Conservation (phyloP, 23 tunicate species). For the Phallusia fumigata region DNA sequence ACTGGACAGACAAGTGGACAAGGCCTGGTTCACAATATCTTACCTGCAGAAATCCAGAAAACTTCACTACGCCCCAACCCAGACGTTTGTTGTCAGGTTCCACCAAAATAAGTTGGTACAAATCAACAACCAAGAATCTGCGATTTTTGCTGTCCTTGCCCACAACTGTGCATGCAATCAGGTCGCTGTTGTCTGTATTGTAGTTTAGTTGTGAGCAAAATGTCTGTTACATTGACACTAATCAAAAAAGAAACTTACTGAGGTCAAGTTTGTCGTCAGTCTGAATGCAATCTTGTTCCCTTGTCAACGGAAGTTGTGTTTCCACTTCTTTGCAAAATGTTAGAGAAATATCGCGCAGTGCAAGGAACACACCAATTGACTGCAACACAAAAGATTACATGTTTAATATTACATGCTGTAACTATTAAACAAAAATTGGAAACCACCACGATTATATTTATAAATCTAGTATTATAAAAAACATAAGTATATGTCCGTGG, state of each 20-base stretch:
- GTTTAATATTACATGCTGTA: too few relatives aligned
- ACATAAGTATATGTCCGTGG: too few relatives aligned
- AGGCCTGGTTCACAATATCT: too few relatives aligned
- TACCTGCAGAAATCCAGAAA: conserved; percentile 91
- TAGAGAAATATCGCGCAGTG: conserved; percentile 73
- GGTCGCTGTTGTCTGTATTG: conserved; percentile 91
- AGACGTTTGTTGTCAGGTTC: conserved; percentile 92
- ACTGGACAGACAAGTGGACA: background rate
- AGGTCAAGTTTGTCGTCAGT: conserved; percentile 83
- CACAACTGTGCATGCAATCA: conserved; percentile 93
- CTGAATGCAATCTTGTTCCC: conserved; percentile 84
- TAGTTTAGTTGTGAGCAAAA: background rate
- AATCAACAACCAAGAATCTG: conserved; percentile 92
- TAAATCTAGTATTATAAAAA: too few relatives aligned
- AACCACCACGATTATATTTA: too few relatives aligned
- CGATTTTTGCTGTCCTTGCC: conserved; percentile 60
- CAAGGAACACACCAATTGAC: conserved; percentile 79
- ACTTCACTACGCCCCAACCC: conserved; percentile 99
- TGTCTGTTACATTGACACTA: background rate
- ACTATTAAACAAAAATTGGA: too few relatives aligned
- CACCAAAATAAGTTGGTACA: conserved; percentile 91
- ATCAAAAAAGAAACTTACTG: conserved; percentile 30
- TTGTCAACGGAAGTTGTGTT: conserved; percentile 89
- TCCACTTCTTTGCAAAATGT: conserved; percentile 74
- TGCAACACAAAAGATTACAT: background rate